phyloP scores from a whole-genome alignment of 2,888 invertebrate species.

The Nesidiocoris tenuis region DNA sequence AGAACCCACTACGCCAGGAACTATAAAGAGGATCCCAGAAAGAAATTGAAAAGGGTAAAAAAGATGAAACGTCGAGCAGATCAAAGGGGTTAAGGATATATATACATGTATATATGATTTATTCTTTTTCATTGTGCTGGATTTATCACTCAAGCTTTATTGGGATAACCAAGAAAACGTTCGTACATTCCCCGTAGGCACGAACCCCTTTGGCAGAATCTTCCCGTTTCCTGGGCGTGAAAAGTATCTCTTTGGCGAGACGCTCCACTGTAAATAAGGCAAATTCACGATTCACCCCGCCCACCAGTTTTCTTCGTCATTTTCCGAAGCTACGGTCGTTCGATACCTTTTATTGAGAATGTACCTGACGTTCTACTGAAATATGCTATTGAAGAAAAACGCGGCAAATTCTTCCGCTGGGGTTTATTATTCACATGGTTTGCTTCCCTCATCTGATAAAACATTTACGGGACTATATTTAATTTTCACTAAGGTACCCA shows the following conservation, averaged over 20 bases:
- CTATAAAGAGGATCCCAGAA: neutral
- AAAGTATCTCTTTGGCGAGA: neutral
- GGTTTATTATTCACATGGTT: no score
- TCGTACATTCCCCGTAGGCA: constrained; percentile 13
- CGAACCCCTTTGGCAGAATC: neutral
- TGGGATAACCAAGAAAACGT: neutral
- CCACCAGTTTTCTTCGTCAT: neutral
- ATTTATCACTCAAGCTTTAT: constrained; percentile 10
- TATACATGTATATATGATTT: neutral
- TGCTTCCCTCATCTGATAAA: no score
- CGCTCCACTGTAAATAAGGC: neutral
- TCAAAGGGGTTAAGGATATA: neutral
- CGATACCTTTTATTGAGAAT: no score
- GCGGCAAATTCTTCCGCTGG: no score
- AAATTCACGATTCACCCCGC: neutral
- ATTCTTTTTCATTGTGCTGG: constrained; percentile 8
- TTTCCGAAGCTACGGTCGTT: no score
- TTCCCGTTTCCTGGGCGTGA: neutral
- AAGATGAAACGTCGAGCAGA: neutral
- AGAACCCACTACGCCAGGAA: neutral
- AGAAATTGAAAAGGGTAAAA: neutral
- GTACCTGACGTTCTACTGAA: no score
- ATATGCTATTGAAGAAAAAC: no score
- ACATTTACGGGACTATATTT: no score
- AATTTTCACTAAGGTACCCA: no score